Evolutionary conservation across 2,797 vertebrate species (phyloP).

Genomic region (Gila robusta): DNA sequence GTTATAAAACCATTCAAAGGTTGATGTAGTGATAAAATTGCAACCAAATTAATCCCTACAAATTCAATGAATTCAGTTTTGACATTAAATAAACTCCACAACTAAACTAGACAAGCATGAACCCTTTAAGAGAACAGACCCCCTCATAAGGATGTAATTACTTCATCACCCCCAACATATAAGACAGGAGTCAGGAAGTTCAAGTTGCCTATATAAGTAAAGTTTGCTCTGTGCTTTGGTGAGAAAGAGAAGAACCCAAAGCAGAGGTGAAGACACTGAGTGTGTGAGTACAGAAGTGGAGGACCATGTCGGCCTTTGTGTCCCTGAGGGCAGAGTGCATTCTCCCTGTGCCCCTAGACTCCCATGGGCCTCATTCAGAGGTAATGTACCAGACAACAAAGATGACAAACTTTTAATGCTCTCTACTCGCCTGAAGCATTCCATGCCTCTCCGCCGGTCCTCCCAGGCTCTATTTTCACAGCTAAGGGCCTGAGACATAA

Average conservation of each 20-base stretch:
- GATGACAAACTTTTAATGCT: slow-evolving; percentile 72
- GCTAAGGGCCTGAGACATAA: slow-evolving; percentile 49
- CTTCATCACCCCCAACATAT: slow-evolving; percentile 35
- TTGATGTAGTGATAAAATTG: neutral
- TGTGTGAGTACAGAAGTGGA: slow-evolving; percentile 73
- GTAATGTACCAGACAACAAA: slow-evolving; percentile 83
- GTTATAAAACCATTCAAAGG: neutral
- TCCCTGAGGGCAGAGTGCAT: slow-evolving; percentile 76
- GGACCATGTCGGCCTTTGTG: slow-evolving; percentile 74
- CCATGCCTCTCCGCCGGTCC: slow-evolving; percentile 46
- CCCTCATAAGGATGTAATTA: slow-evolving; percentile 37
- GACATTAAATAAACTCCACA: neutral
- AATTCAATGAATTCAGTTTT: neutral
- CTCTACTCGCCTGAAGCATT: slow-evolving; percentile 60
- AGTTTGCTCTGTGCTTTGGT: slow-evolving; percentile 52
- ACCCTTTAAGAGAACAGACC: slow-evolving; percentile 15
- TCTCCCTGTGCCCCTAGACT: slow-evolving; percentile 73
- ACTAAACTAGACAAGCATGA: slow-evolving; percentile 11
- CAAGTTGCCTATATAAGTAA: slow-evolving; percentile 35
- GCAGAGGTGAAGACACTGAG: slow-evolving; percentile 37
- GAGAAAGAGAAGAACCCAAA: slow-evolving; percentile 53
- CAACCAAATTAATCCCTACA: neutral
- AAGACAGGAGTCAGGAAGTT: slow-evolving; percentile 43
- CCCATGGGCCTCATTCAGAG: slow-evolving; percentile 79
- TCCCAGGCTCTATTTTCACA: slow-evolving; percentile 53